These are phyloP conservation scores for Platyrinchus mystaceus DNA, from an alignment of 2,797 vertebrate species.

Conservation along the genomic window DNA sequence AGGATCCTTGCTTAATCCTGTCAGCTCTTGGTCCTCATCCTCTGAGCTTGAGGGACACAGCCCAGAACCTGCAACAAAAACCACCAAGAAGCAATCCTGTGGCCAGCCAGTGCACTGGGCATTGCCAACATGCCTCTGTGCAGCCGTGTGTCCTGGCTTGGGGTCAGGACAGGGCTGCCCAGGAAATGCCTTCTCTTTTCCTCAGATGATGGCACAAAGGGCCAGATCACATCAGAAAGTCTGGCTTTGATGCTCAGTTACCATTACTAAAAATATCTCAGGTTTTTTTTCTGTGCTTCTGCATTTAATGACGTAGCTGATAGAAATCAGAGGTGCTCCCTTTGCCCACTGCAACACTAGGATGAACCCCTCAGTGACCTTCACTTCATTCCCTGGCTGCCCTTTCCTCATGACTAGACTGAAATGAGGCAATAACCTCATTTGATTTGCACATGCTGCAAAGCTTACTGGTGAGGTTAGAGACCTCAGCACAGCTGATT, in stretches of 20 bases:
- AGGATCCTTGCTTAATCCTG: background rate
- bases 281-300: background rate
- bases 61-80: background rate
- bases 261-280: background rate
- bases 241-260: background rate
- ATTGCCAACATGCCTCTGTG: background rate
- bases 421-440: conserved; percentile 8
- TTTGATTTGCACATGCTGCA: conserved; percentile 1
- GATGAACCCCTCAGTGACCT: background rate
- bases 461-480: background rate
- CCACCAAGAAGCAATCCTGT: background rate
- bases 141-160: background rate
- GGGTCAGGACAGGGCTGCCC: background rate
- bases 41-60: background rate
- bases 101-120: background rate
- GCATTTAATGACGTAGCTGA: background rate
- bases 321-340: background rate
- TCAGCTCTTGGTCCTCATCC: background rate
- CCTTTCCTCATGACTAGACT: background rate
- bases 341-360: background rate
- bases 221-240: background rate
- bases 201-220: background rate
- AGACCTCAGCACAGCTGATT: background rate
- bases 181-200: background rate
- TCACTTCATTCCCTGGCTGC: background rate